Percentiles rank a stretch among this genome's conserved stretches.
Evolutionary conservation across 1,140 invertebrate genomes (phyloP).

Genomic region (Episyrphus balteatus): DNA sequence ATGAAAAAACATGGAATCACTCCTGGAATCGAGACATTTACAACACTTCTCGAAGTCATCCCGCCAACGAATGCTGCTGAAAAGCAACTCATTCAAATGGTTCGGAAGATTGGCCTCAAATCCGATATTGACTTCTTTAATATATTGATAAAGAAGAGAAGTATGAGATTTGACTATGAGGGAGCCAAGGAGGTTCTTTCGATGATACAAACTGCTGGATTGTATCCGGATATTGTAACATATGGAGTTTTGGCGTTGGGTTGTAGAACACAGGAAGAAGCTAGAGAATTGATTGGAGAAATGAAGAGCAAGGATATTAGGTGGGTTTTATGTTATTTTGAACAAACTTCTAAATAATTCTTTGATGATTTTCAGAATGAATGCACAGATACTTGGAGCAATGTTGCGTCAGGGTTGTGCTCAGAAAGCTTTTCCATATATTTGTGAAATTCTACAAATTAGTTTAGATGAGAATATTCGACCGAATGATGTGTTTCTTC

Average conservation of each 20-base stretch:
- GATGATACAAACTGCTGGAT: slow-evolving; percentile 46
- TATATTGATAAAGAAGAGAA: slow-evolving; percentile 69
- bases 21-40: slow-evolving; percentile 70
- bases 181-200: slow-evolving; percentile 52
- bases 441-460: slow-evolving; percentile 54
- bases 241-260: slow-evolving; percentile 74
- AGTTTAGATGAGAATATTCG: slow-evolving; percentile 47
- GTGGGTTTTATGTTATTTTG: slow-evolving; percentile 31
- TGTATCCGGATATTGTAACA: slow-evolving; percentile 66
- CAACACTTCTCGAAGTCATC: slow-evolving; percentile 59
- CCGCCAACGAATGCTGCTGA: slow-evolving; percentile 55
- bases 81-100: slow-evolving; percentile 46
- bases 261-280: slow-evolving; percentile 51
- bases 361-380: slow-evolving; percentile 43
- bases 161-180: slow-evolving; percentile 50
- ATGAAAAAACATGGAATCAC: slow-evolving; percentile 55
- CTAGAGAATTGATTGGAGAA: slow-evolving; percentile 49
- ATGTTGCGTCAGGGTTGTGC: slow-evolving; percentile 51
- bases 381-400: slow-evolving; percentile 57
- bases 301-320: slow-evolving; percentile 54
- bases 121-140: slow-evolving; percentile 77
- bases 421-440: slow-evolving; percentile 48
- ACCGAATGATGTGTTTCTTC: slow-evolving; percentile 45
- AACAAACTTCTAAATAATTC: slow-evolving; percentile 1
- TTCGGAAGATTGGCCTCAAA: slow-evolving; percentile 47